Base-by-base conservation (phyloP, 2,888 invertebrate species). In the Xylophagus ater region DNA sequence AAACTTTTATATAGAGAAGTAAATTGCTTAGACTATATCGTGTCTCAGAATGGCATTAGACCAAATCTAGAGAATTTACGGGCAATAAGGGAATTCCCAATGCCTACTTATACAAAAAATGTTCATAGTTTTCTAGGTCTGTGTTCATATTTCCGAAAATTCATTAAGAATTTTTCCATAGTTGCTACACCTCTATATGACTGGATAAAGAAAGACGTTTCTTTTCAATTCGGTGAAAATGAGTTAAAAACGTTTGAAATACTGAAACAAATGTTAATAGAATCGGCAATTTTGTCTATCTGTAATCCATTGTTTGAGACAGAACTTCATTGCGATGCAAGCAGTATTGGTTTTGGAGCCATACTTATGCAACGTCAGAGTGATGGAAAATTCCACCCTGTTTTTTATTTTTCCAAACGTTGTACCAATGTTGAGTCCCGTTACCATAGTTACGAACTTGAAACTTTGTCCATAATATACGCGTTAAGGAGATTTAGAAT, bases 321-420 rank as follows among this genome's bases (percentile, higher is more conserved):
- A 9, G 51, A 57, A 41, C 37, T 56, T 15, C 53, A 56, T 44
- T 51, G 49, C 12, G 55, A 57, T 45, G 55, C 53, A 1, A 51
- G 52, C 35, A 17, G 43, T 2, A 13, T 20, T 8, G 53, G 52
- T 1, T 54, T 46, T 43, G 54, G 54, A 12, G 45, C 53, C 14
- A 45, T 54, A 9, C 26, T 53, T n/a, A 13, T 55, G n/a, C 51
- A 53, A 32, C 37, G 28, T 30, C 43, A 41, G 33, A 34, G 37
- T 5, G 37, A 53, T 41, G 40, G 36, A 7, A 46, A 48, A 40
- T 51, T 54, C 20, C 50, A 53, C 20, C 53, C 54, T 4, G 45
- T 56, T 6, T 48, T 46, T 26, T 57, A 48, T 42, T 53, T 51
- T 42, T 56, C 54, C 25, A 47, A 50, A 37, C 42, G 50, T 31